A percentile compares a stretch with the other conserved stretches of the same genome.
Evolutionary conservation across 2,113 vertebrate species (phyloP).

Genomic region (Taurulus bubalis): DNA sequence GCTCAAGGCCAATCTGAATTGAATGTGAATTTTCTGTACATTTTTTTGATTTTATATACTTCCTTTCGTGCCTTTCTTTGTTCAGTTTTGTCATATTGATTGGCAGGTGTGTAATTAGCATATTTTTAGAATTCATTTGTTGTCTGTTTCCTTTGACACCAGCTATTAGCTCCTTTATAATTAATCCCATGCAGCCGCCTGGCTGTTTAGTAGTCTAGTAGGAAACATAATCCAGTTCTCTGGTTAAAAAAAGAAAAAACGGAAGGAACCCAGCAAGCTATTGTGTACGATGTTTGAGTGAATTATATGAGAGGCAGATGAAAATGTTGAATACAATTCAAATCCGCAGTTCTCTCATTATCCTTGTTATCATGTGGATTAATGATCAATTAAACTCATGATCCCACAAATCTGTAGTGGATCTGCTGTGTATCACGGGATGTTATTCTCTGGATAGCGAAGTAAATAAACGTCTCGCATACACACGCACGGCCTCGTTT

Average conservation of each 20-base stretch:
- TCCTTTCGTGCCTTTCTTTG: not conserved
- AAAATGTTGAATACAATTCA: constrained; percentile 69
- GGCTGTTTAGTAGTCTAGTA: constrained; percentile 4
- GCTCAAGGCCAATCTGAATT: not conserved
- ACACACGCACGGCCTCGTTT: constrained; percentile 18
- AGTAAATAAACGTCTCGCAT: constrained; percentile 55
- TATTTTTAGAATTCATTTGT: not conserved
- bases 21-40: not conserved
- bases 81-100: not conserved
- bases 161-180: not conserved
- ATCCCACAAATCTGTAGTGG: constrained; percentile 67
- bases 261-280: constrained; percentile 20
- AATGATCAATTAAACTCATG: constrained; percentile 79
- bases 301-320: constrained; percentile 44
- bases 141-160: not conserved
- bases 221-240: constrained; percentile 14
- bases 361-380: constrained; percentile 78
- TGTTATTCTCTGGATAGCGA: constrained; percentile 47
- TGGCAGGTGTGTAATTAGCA: not conserved
- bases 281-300: constrained; percentile 27
- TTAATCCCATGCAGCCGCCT: constrained; percentile 1
- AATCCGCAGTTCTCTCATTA: constrained; percentile 67
- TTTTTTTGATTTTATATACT: no score
- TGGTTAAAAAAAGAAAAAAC: constrained; percentile 14
- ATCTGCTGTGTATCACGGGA: constrained; percentile 57